These are phyloP conservation scores for Acrobasis suavella DNA, from an alignment of 2,888 invertebrate species.

Conservation along the genomic window DNA sequence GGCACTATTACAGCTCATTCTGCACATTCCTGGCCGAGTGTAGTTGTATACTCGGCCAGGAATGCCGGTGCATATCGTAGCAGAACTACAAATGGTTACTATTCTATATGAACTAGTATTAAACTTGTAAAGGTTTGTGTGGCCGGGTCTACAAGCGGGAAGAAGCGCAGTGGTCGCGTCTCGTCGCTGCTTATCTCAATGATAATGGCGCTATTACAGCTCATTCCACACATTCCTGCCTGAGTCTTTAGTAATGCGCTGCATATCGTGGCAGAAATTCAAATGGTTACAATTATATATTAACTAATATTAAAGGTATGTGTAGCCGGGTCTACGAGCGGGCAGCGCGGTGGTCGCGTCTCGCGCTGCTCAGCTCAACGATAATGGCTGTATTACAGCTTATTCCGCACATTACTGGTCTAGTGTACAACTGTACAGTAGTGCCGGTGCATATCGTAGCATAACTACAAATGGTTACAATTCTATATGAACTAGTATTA, in stretches of 20 bases:
- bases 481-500: too few species aligned
- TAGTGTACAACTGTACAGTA: conserved; percentile 43
- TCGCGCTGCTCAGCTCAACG: conserved; percentile 49
- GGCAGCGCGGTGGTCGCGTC: conserved; percentile 39
- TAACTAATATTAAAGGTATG: conserved; percentile 1
- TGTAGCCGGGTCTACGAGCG: not conserved
- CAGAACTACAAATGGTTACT: not conserved
- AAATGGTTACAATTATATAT: not conserved
- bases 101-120: not conserved
- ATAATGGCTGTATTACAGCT: conserved; percentile 54
- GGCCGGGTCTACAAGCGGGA: too few species aligned
- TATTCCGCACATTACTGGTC: conserved; percentile 49
- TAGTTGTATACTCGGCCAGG: conserved; percentile 38
- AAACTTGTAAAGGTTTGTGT: too few species aligned
- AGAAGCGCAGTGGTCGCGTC: conserved; percentile 38
- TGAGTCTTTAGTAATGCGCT: conserved; percentile 42
- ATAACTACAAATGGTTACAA: not conserved
- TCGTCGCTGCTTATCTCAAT: conserved; percentile 49
- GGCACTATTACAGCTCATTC: conserved; percentile 52
- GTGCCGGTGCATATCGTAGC: conserved; percentile 34
- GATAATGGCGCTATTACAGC: conserved; percentile 54
- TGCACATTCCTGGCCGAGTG: conserved; percentile 44
- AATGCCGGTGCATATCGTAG: conserved; percentile 35
- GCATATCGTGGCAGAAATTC: conserved; percentile 24
- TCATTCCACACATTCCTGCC: conserved; percentile 49